Conservation (phyloP, 2,797 vertebrate genomes). For the Sandelia bainsii region DNA sequence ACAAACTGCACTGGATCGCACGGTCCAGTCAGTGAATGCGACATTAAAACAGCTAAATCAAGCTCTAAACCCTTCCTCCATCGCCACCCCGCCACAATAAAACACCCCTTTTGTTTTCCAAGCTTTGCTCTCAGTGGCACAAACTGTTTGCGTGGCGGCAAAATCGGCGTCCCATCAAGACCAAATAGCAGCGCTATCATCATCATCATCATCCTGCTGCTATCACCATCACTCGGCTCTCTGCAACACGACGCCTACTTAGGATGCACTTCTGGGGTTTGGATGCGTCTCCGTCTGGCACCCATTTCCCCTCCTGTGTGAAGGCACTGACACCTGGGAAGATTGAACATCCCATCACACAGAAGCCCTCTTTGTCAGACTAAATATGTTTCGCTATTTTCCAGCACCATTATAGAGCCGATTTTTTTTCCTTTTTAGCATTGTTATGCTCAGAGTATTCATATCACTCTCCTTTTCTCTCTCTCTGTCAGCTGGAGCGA, state of each 20-base stretch:
- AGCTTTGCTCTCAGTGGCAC: slow-evolving; percentile 42
- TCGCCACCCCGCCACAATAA: slow-evolving; percentile 9
- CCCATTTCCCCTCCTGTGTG: slow-evolving; percentile 56
- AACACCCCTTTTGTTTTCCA: slow-evolving; percentile 61
- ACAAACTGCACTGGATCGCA: not conserved
- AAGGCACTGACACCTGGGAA: slow-evolving; percentile 70
- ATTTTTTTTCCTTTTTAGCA: slow-evolving; percentile 76
- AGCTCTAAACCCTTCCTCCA: not conserved
- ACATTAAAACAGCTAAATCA: slow-evolving; percentile 4
- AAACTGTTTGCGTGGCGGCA: slow-evolving; percentile 62
- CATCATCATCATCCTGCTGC: slow-evolving; percentile 47
- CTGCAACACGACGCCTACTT: slow-evolving; percentile 60
- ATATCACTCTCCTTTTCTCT: slow-evolving; percentile 81
- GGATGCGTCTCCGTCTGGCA: slow-evolving; percentile 65
- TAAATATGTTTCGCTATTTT: slow-evolving; percentile 97
- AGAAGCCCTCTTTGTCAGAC: slow-evolving; percentile 90
- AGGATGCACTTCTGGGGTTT: slow-evolving; percentile 71
- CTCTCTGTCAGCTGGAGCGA: slow-evolving; percentile 36
- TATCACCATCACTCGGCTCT: slow-evolving; percentile 50
- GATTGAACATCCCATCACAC: slow-evolving; percentile 78
- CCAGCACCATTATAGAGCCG: slow-evolving; percentile 90
- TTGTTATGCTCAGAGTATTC: slow-evolving; percentile 91
- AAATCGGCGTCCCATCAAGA: slow-evolving; percentile 58
- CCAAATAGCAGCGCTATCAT: slow-evolving; percentile 64
- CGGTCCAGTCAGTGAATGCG: not conserved